These are phyloP conservation scores for Ichneumon xanthorius DNA, from an alignment of 2,888 invertebrate genomes.

Conservation along the genomic window DNA sequence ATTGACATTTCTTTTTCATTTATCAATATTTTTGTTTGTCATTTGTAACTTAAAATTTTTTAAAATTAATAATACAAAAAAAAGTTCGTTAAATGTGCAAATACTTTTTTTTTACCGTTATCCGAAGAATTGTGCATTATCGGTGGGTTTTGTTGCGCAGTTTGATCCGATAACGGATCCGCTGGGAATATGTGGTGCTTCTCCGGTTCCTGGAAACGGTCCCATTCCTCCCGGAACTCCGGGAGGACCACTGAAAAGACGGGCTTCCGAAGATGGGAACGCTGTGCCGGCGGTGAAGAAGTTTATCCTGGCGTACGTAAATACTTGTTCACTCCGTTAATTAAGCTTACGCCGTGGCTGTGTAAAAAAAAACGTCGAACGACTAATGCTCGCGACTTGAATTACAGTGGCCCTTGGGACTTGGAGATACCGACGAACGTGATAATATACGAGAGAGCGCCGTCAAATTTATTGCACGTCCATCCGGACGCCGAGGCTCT, in stretches of 20 bases:
- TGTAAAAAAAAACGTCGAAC: not conserved
- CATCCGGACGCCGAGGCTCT: conserved; percentile 97
- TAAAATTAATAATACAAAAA: not conserved
- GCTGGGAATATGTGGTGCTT: conserved; percentile 90
- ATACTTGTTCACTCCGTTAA: conserved; percentile 10
- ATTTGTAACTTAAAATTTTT: not conserved
- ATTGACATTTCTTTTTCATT: not conserved
- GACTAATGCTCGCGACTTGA: not conserved
- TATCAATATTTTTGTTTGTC: not conserved
- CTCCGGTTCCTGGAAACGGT: conserved; percentile 82
- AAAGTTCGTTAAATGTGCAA: no score
- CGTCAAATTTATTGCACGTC: conserved; percentile 94
- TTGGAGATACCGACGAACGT: conserved; percentile 97
- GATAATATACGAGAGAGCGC: conserved; percentile 94
- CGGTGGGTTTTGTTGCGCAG: conserved; percentile 78
- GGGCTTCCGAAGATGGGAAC: conserved; percentile 91
- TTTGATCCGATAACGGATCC: conserved; percentile 98
- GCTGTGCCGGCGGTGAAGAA: conserved; percentile 93
- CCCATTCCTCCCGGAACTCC: conserved; percentile 83
- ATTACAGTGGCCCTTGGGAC: conserved; percentile 94
- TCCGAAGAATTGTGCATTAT: not conserved
- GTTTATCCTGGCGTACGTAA: conserved; percentile 90
- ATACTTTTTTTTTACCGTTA: not conserved
- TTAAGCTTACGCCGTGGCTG: not conserved
- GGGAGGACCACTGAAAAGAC: conserved; percentile 88